These are phyloP conservation scores for Crax fasciolata DNA, from an alignment of 2,797 vertebrate species.

Conservation along the genomic window DNA sequence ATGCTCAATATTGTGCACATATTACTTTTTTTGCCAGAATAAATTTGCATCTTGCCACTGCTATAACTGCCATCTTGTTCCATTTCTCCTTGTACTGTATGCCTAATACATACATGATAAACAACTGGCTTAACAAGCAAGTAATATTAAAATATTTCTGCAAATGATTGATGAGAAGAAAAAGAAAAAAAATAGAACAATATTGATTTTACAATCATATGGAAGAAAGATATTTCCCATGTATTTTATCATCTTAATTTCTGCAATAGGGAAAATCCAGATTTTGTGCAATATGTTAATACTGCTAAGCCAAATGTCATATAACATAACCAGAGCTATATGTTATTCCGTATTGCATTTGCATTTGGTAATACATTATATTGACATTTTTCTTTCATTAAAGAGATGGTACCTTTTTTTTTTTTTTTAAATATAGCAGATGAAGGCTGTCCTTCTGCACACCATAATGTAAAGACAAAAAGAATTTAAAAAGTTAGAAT, in stretches of 20 bases:
- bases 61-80: constrained; percentile 71
- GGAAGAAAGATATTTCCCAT: constrained; percentile 46
- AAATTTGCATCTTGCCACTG: constrained; percentile 78
- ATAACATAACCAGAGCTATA: constrained; percentile 65
- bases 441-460: constrained; percentile 59
- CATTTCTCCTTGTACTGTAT: constrained; percentile 74
- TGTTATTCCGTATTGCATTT: constrained; percentile 69
- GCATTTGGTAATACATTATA: constrained; percentile 70
- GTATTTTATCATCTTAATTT: constrained; percentile 66
- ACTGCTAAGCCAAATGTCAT: constrained; percentile 78
- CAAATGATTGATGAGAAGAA: constrained; percentile 64
- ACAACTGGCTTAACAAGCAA: constrained; percentile 73
- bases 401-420: constrained; percentile 70
- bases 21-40: constrained; percentile 78
- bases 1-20: constrained; percentile 78
- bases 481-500: neutral
- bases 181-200: constrained; percentile 33
- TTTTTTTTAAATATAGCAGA: constrained; percentile 18
- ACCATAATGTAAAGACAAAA: constrained; percentile 9
- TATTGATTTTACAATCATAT: constrained; percentile 63
- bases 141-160: constrained; percentile 72
- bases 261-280: constrained; percentile 67
- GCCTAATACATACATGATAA: constrained; percentile 74
- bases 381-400: constrained; percentile 74
- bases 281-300: constrained; percentile 76